Conservation (phyloP, 2,113 vertebrate species). For the Ciconia maguari region DNA sequence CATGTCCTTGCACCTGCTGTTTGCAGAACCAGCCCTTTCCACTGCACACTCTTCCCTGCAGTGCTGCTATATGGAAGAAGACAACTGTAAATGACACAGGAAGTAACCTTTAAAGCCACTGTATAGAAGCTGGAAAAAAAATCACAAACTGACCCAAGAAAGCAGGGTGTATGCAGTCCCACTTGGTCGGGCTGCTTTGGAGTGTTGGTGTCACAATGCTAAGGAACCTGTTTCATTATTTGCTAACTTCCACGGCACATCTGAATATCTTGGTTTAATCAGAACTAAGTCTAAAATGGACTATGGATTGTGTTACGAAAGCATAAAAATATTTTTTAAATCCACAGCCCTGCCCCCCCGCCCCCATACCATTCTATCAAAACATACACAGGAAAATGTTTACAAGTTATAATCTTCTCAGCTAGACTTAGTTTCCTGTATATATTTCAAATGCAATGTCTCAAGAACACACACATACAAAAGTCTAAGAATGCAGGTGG, state of each 20-base stretch:
- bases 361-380: slow-evolving; percentile 1
- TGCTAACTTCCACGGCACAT: neutral
- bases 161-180: neutral
- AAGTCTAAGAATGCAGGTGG: neutral
- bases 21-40: neutral
- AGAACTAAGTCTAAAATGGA: neutral
- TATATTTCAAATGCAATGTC: neutral
- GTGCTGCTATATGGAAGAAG: neutral
- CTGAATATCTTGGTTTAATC: neutral
- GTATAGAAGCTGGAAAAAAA: neutral
- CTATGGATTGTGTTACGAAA: neutral
- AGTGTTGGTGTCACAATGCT: neutral
- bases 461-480: neutral
- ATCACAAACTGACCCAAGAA: neutral
- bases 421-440: slow-evolving; percentile 29
- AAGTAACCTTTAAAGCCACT: neutral
- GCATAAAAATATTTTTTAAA: neutral
- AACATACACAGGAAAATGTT: neutral
- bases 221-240: neutral
- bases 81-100: neutral
- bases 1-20: neutral
- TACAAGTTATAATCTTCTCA: neutral
- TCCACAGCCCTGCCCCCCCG: neutral
- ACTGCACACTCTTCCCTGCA: neutral
- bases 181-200: neutral